These are phyloP conservation scores for Nylanderia fulva DNA, from an alignment of 1,140 invertebrate genomes.

Conservation along the genomic window DNA sequence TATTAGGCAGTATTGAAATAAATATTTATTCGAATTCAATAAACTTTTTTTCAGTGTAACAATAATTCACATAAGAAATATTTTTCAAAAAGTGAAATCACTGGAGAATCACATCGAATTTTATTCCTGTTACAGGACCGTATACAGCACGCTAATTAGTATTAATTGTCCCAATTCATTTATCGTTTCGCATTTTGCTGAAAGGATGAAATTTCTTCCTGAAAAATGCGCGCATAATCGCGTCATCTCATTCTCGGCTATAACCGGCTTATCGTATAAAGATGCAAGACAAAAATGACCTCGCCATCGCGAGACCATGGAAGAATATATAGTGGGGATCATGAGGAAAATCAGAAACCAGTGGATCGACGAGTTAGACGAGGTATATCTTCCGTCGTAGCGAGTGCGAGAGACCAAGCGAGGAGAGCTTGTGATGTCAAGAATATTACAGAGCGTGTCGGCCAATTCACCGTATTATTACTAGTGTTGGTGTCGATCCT, in stretches of 20 bases:
- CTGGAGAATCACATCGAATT: not conserved
- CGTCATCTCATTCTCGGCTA: not conserved
- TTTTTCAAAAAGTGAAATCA: not conserved
- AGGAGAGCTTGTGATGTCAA: not conserved
- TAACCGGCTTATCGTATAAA: not conserved
- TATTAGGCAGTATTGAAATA: no score
- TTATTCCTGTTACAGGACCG: not conserved
- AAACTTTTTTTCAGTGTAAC: no score
- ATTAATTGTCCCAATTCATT: not conserved
- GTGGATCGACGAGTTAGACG: not conserved
- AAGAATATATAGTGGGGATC: constrained; percentile 21
- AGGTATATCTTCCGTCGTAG: not conserved
- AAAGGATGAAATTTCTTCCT: not conserved
- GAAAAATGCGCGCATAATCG: not conserved
- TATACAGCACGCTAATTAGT: not conserved
- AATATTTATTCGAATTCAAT: no score
- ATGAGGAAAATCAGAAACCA: constrained; percentile 29
- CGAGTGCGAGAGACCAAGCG: not conserved
- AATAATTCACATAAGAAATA: not conserved
- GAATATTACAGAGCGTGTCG: not conserved
- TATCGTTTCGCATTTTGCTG: not conserved
- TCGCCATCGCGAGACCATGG: not conserved
- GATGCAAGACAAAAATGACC: not conserved
- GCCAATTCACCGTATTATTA: not conserved
- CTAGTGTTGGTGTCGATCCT: not conserved